Base-by-base conservation (phyloP, 2,888 invertebrate species). In the Nemoura dubitans region DNA sequence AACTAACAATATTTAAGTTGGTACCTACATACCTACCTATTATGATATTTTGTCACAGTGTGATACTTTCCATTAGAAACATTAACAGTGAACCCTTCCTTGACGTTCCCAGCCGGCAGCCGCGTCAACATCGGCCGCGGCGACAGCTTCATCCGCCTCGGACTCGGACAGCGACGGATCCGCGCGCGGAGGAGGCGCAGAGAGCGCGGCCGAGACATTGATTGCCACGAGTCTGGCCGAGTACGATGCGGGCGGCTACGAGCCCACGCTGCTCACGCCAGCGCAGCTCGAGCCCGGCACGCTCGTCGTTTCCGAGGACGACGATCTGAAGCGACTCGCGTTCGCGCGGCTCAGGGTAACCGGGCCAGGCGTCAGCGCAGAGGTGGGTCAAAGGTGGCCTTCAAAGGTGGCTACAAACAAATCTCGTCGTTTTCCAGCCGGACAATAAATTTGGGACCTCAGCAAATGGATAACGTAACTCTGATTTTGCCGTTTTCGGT, bases 241-340 rank as follows among this genome's bases (percentile, higher is more conserved):
- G 76, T 99, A 98, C 92, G 93, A 94, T 86, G 91, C 94, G n/a
- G 98, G 98, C 0, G 93, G 95, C 59, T 99, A 99, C 92, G 97
- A 97, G 90, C 99, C 98, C 0, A 92, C 92, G 89, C 95, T 95
- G 89, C 91, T 97, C 88, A 88, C 92, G 0, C 90, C 93, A 0
- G 92, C 92, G 43, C 94, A 95, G 87, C 93, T 97, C 85, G 97
- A 96, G 89, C 93, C 94, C 0, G 97, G 95, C 87, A 96, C 97
- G 6, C 93, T 97, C 88, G 93, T 98, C 0, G 94, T 95, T 78
- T 94, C 95, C 83, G 95, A 96, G 89, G 94, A 93, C 85, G 96
- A 97, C 87, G 98, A 98, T 91, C 92, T 91, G 86, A 94, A 95
- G 90, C 93, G 96, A 87, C 92, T 98, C 83, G 95, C 95, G 89